Percentiles rank a stretch among this genome's conserved stretches.
Evolutionary conservation across 2,888 invertebrate species (phyloP).

Genomic region (Cephus nigrinus): DNA sequence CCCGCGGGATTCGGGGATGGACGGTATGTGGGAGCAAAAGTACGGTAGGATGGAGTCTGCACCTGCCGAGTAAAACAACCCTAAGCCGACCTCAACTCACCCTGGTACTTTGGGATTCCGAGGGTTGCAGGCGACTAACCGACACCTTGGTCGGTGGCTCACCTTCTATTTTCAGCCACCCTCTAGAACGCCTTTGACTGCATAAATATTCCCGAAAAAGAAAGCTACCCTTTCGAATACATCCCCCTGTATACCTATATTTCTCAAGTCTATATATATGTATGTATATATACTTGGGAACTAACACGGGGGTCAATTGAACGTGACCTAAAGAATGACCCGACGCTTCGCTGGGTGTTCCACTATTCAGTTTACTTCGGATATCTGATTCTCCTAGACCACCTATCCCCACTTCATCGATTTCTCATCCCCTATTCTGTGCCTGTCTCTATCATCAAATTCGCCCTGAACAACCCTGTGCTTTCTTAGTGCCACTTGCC

Average conservation of each 20-base stretch:
- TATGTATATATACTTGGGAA: neutral
- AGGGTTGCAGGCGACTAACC: neutral
- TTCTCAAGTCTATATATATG: neutral
- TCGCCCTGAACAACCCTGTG: neutral
- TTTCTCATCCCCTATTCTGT: constrained; percentile 4
- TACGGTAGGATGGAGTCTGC: constrained; percentile 35
- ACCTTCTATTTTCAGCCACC: neutral
- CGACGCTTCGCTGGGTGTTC: neutral
- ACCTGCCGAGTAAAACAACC: constrained; percentile 52
- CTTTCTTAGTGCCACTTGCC: neutral
- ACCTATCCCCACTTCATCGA: neutral
- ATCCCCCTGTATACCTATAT: neutral
- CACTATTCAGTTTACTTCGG: neutral
- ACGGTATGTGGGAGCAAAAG: constrained; percentile 23
- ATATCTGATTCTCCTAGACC: neutral
- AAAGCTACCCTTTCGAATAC: too few relatives aligned
- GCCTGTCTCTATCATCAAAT: neutral
- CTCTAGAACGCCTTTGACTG: constrained; percentile 15
- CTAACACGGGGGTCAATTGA: neutral
- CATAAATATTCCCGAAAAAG: neutral
- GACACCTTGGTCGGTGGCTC: constrained; percentile 3
- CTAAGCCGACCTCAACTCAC: constrained; percentile 47
- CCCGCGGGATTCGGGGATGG: constrained; percentile 49
- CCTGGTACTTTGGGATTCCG: constrained; percentile 9
- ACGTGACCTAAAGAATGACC: neutral